Base-by-base conservation (phyloP, 2,113 vertebrate species). In the Mormyrus iriodes region DNA sequence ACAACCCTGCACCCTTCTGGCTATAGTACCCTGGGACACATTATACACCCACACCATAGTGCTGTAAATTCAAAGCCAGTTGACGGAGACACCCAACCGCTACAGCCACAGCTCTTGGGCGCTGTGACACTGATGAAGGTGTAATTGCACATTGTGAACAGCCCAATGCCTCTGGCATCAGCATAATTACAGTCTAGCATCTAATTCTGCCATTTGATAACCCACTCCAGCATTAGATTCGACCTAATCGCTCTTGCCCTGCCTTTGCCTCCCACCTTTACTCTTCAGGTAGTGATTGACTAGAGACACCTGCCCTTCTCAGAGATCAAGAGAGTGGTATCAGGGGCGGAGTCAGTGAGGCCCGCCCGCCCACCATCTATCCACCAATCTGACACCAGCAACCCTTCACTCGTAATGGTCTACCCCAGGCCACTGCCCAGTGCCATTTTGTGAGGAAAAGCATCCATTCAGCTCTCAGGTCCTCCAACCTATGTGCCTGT, bases 151-250 rank as follows among this genome's bases (percentile, higher is more conserved):
- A 42, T 84, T 85, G 88, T 89, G 89, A 88, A 88, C 79, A 79
- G 13, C 89, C 84, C 79, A 65, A 87, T 87, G 46, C 88, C 61
- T 88, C 52, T 82, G 86, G 88, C 73, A 46, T 88, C 73, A 76
- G 27, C 58, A 86, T 92, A 92, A 92, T 92, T 92, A 86, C 89
- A 90, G 85, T 53, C 76, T 65, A 88, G 46, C 2, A 24, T 13
- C 88, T 76, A 19, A 73, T 90, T 79, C 89, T 49, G 51, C 39
- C 53, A n/a, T 35, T 87, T 51, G 85, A 86, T 87, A 87, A 87
- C 35, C 55, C 86, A 44, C 55, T 87, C 35, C 85, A 86, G 1
- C 15, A 21, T 24, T 39, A 46, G 35, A 17, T 61, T 19, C 35
- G n/a, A n/a, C n/a, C n/a, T n/a, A n/a, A n/a, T n/a, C 52, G 24